These are phyloP conservation scores for Hyppa rectilinea DNA, from an alignment of 2,888 invertebrate species.

Conservation along the genomic window DNA sequence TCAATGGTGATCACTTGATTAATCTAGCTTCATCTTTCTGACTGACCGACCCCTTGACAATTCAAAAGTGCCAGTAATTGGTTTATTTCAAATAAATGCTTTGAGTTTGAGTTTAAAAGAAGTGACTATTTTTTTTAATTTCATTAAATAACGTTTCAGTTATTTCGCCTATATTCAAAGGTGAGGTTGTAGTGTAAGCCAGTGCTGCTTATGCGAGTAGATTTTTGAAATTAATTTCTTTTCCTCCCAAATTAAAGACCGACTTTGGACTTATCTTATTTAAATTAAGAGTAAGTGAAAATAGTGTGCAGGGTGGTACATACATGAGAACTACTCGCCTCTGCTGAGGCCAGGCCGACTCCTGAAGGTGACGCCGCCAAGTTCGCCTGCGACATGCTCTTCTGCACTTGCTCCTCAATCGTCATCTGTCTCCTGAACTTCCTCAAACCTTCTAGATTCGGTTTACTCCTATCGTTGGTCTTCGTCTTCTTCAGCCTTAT, in stretches of 20 bases:
- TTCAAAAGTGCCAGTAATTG: no score
- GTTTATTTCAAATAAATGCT: no score
- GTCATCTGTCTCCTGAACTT: slow-evolving; percentile 97
- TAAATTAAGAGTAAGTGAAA: neutral
- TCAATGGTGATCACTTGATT: no score
- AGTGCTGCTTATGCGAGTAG: neutral
- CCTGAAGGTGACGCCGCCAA: slow-evolving; percentile 90
- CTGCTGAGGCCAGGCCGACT: slow-evolving; percentile 74
- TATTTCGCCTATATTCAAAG: no score
- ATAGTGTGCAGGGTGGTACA: slow-evolving; percentile 37
- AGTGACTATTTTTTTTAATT: no score
- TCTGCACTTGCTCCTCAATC: slow-evolving; percentile 96
- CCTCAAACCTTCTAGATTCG: slow-evolving; percentile 95
- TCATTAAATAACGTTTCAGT: no score
- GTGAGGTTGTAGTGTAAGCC: no score
- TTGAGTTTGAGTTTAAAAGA: no score
- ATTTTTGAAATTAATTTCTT: neutral
- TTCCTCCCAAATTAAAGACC: neutral
- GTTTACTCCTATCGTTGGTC: slow-evolving; percentile 96
- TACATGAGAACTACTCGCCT: slow-evolving; percentile 72
- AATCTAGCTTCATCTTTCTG: no score
- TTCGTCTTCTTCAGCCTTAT: slow-evolving; percentile 94
- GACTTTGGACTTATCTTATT: neutral
- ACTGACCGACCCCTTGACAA: no score
- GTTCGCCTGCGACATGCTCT: slow-evolving; percentile 93